phyloP scores from a whole-genome alignment of 2,888 invertebrate genomes.

The Actias luna region DNA sequence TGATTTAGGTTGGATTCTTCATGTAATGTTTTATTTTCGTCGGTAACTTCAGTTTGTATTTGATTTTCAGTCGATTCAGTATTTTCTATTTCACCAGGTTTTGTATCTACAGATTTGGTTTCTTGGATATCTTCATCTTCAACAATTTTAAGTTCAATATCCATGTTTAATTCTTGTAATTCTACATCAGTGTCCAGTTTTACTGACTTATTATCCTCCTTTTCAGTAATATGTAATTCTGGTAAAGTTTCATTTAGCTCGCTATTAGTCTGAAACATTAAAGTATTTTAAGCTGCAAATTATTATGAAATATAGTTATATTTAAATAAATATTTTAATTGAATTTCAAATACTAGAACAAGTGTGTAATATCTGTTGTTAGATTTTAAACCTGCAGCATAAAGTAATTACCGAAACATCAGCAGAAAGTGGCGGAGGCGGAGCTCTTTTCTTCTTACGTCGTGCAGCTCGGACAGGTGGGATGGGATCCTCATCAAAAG shows the following conservation, averaged over 20 bases:
- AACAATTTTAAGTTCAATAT: constrained; percentile 73
- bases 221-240: constrained; percentile 52
- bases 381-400: background rate
- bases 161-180: constrained; percentile 61
- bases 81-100: constrained; percentile 21
- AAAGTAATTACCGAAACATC: constrained; percentile 49
- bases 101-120: constrained; percentile 25
- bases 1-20: constrained; percentile 7
- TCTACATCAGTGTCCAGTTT: constrained; percentile 49
- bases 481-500: constrained; percentile 80
- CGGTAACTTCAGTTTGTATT: constrained; percentile 21
- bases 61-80: constrained; percentile 16
- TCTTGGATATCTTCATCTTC: constrained; percentile 65
- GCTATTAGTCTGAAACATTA: constrained; percentile 53
- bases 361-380: background rate
- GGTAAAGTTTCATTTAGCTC: constrained; percentile 36
- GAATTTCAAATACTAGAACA: background rate
- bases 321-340: background rate
- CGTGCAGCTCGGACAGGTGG: constrained; percentile 78
- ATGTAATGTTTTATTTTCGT: constrained; percentile 24
- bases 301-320: background rate
- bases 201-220: constrained; percentile 34
- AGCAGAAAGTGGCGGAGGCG: constrained; percentile 74
- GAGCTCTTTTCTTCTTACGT: constrained; percentile 85
- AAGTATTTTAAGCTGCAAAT: constrained; percentile 10